These are phyloP conservation scores for Harpalus rufipes DNA, from an alignment of 2,888 invertebrate species.

Conservation along the genomic window DNA sequence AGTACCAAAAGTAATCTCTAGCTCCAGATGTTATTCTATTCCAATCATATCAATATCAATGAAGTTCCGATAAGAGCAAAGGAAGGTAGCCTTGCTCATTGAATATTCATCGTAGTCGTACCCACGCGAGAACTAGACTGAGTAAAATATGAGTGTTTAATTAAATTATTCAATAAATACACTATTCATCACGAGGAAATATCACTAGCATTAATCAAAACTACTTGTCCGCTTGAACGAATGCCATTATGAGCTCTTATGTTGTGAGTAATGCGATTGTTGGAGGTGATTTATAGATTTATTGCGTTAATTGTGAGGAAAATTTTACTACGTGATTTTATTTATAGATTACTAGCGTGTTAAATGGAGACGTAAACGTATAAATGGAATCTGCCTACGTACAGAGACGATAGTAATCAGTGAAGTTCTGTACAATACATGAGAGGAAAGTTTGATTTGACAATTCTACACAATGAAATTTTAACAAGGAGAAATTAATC, in stretches of 20 bases:
- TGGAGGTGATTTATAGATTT: constrained; percentile 41
- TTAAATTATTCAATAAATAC: constrained; percentile 64
- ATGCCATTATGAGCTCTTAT: constrained; percentile 30
- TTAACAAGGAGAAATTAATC: background rate
- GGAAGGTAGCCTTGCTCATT: constrained; percentile 51
- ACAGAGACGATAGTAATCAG: background rate
- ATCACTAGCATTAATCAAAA: constrained; percentile 56
- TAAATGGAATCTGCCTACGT: constrained; percentile 7
- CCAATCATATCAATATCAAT: constrained; percentile 26
- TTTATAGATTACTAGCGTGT: constrained; percentile 26
- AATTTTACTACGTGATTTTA: constrained; percentile 26
- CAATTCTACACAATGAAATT: background rate
- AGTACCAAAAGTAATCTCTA: background rate
- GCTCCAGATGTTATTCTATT: background rate
- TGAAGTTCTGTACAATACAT: background rate
- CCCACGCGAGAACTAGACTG: constrained; percentile 51
- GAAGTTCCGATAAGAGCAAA: background rate
- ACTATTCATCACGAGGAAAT: constrained; percentile 54
- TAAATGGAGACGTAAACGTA: constrained; percentile 21
- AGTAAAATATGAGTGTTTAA: constrained; percentile 61
- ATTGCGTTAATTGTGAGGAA: constrained; percentile 48
- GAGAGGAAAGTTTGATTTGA: background rate
- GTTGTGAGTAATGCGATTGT: constrained; percentile 43
- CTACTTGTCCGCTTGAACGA: constrained; percentile 24
- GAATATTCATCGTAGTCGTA: constrained; percentile 58